Percentiles rank a stretch among this genome's conserved stretches.
phyloP scores from a whole-genome alignment of 2,113 vertebrate species.

The Phaetusa simplex region DNA sequence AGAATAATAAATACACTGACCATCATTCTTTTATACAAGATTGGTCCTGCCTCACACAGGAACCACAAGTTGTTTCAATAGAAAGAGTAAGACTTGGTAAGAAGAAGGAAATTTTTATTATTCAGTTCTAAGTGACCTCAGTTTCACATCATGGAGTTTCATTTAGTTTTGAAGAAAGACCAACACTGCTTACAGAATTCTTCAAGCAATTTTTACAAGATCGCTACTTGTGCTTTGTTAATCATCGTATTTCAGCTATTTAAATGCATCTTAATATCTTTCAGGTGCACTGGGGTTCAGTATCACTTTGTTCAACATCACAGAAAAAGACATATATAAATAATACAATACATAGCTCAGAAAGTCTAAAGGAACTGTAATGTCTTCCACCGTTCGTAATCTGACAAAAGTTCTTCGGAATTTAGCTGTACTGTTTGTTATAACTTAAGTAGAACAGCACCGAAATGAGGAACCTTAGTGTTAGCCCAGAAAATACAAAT shows the following conservation, averaged over 20 bases:
- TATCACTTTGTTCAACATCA: not conserved
- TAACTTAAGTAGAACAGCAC: not conserved
- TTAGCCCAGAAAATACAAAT: not conserved
- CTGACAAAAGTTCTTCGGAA: not conserved
- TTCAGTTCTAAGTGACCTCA: not conserved
- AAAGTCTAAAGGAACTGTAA: not conserved
- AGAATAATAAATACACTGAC: not conserved
- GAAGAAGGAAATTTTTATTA: not conserved
- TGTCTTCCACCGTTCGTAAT: not conserved
- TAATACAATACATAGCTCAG: slow-evolving; percentile 17
- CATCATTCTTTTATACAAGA: not conserved
- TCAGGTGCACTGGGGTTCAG: not conserved
- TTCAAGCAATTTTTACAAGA: not conserved
- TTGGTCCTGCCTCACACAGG: not conserved
- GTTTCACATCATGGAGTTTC: not conserved
- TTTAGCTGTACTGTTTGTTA: not conserved
- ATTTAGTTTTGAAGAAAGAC: not conserved
- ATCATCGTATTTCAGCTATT: not conserved
- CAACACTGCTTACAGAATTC: not conserved
- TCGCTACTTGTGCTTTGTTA: not conserved
- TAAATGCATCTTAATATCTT: not conserved
- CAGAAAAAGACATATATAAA: slow-evolving; percentile 43
- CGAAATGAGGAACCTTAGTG: not conserved
- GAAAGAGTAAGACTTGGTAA: not conserved
- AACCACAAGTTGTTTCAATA: not conserved